Conservation (phyloP, 1,140 invertebrate species). For the Conus betulinus region DNA sequence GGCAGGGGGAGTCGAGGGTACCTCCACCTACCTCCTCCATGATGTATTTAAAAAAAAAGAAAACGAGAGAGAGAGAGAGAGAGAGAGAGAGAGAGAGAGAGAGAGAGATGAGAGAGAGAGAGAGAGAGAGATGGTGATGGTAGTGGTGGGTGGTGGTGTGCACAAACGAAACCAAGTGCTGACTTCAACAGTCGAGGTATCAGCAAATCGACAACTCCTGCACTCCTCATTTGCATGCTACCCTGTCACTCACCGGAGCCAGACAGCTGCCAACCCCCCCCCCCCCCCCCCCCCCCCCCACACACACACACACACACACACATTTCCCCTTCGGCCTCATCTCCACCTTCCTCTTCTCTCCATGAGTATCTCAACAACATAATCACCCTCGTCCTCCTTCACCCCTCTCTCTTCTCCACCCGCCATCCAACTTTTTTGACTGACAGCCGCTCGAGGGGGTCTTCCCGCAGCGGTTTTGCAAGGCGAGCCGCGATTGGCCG, state of each 20-base stretch:
- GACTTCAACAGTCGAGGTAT: not conserved
- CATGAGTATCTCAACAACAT: no score
- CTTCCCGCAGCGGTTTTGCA: not conserved
- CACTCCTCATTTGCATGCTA: no score
- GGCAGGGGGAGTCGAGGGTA: no score
- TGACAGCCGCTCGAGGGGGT: not conserved
- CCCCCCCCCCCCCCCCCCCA: no score
- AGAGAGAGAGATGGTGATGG: slow-evolving; percentile 16
- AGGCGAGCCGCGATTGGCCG: slow-evolving; percentile 12
- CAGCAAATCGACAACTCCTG: no score
- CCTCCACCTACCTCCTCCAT: not conserved
- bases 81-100: slow-evolving; percentile 6
- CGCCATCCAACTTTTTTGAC: not conserved
- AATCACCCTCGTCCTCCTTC: no score
- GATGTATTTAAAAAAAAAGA: not conserved
- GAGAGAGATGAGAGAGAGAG: slow-evolving; percentile 23
- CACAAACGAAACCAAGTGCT: not conserved
- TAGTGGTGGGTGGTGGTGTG: not conserved
- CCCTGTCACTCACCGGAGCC: no score
- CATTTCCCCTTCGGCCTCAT: not conserved
- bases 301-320: not conserved
- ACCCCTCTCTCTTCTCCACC: not conserved
- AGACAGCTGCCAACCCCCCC: no score
- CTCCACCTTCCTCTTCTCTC: not conserved
- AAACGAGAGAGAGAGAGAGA: not conserved